Evolutionary conservation across 2,797 vertebrate genomes (phyloP).

Genomic region (Myripristis jacobus): DNA sequence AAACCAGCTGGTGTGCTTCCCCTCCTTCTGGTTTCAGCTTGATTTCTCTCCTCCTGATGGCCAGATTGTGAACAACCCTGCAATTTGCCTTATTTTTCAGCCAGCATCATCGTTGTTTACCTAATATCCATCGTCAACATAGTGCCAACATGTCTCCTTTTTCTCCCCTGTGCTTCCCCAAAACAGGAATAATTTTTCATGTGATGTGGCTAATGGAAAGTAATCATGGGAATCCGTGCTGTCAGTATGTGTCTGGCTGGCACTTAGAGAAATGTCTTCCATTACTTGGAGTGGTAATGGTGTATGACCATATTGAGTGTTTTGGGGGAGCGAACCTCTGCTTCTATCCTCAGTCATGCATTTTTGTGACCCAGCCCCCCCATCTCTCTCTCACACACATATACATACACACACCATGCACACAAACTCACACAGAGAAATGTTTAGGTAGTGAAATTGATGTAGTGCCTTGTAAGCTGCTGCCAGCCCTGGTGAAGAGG

Average conservation of each 20-base stretch:
- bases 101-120: conserved; percentile 35
- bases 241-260: conserved; percentile 47
- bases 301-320: conserved; percentile 57
- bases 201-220: conserved; percentile 57
- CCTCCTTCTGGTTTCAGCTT: conserved; percentile 12
- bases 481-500: conserved; percentile 37
- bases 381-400: neutral
- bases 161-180: neutral
- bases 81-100: conserved; percentile 16
- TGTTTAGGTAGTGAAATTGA: conserved; percentile 40
- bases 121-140: conserved; percentile 15
- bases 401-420: conserved; percentile 27
- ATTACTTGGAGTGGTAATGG: conserved; percentile 60
- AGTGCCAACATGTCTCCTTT: conserved; percentile 24
- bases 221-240: conserved; percentile 57
- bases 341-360: conserved; percentile 22
- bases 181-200: conserved; percentile 57
- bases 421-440: conserved; percentile 12
- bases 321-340: conserved; percentile 38
- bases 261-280: conserved; percentile 51
- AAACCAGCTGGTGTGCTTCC: conserved; percentile 44
- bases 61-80: conserved; percentile 26
- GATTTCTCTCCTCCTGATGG: conserved; percentile 20
- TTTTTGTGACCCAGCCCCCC: conserved; percentile 18
- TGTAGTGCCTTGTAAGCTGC: conserved; percentile 28